Evolutionary conservation across 2,113 vertebrate genomes (phyloP), one percentile per base, ranked within the genome.

Genomic region (Poicephalus gulielmi): DNA sequence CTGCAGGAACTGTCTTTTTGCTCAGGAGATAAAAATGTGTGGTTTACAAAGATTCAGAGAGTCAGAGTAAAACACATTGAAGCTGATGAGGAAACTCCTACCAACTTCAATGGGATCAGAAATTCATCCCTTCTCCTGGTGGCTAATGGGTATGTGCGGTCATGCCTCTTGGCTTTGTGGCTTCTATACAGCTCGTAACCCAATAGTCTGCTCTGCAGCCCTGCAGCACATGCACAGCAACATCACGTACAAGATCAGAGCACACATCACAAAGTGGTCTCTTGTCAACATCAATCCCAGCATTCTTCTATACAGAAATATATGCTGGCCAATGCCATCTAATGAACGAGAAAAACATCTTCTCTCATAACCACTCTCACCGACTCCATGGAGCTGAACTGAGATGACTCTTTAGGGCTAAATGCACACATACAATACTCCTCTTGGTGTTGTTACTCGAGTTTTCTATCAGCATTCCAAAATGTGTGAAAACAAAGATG

Each of bases 401-500:
- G 87, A 73, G 55, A 33, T 14, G 20, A 6, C 28, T 69, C 60
- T 9, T 47, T 4, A 66, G 50, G 69, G 60, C n/a, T 75, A 69
- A 92, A 93, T 1, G 52, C 6, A 6, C 23, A 41, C 1, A 0
- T 31, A 74, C 41, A 33, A 37, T 39, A 46, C 18, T 91, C 50
- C 82, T 78, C 59, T 69, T 17, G 1, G 24, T 11, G 5, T 4
- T 70, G 53, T 62, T 78, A 18, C 83, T 78, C n/a, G 77, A 64
- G 37, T 69, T 88, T 94, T 88, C 86, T 79, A 35, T 31, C 85
- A 86, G 43, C 80, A 47, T 92, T 79, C 70, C 59, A 70, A 70
- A 90, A 92, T 33, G 90, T 73, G 74, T 86, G 91, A 93, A 94
- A 97, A 80, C 74, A 79, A 96, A 95, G 86, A 86, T 82, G 90